These are phyloP conservation scores for Drosophila infuscata DNA, from an alignment of 2,888 invertebrate species.

Conservation along the genomic window DNA sequence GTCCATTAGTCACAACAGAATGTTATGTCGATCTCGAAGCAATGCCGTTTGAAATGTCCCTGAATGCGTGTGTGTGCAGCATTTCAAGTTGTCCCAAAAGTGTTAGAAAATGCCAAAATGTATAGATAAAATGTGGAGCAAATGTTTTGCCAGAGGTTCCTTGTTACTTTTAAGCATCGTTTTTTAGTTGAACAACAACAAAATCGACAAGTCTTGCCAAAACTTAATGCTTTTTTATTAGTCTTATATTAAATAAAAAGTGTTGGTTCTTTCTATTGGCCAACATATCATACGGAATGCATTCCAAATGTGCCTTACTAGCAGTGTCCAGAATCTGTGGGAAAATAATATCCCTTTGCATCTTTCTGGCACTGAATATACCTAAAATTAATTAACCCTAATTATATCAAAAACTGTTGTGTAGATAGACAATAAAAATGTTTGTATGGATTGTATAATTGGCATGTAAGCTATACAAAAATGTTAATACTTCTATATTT, in stretches of 20 bases:
- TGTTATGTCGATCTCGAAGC: not conserved
- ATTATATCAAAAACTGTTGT: constrained; percentile 67
- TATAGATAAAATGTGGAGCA: constrained; percentile 24
- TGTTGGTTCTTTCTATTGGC: not conserved
- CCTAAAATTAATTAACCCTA: constrained; percentile 24
- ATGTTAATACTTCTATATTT: constrained; percentile 47
- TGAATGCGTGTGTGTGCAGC: constrained; percentile 60
- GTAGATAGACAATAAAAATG: constrained; percentile 76
- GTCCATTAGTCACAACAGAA: not conserved
- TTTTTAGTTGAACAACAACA: constrained; percentile 69
- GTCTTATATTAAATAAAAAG: constrained; percentile 13
- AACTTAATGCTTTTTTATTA: constrained; percentile 61
- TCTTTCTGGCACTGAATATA: constrained; percentile 16
- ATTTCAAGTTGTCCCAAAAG: constrained; percentile 57
- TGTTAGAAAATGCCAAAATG: constrained; percentile 38
- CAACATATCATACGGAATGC: constrained; percentile 52
- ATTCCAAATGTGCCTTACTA: constrained; percentile 84
- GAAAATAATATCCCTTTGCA: constrained; percentile 4
- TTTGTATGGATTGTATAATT: constrained; percentile 56
- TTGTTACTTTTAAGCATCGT: constrained; percentile 51
- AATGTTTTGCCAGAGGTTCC: constrained; percentile 67
- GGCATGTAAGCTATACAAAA: constrained; percentile 52
- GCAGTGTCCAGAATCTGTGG: constrained; percentile 17
- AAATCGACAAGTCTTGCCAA: constrained; percentile 83
- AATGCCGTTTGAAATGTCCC: constrained; percentile 4